phyloP scores from a whole-genome alignment of 2,888 invertebrate genomes.

The Stenoptilia bipunctidactyla region DNA sequence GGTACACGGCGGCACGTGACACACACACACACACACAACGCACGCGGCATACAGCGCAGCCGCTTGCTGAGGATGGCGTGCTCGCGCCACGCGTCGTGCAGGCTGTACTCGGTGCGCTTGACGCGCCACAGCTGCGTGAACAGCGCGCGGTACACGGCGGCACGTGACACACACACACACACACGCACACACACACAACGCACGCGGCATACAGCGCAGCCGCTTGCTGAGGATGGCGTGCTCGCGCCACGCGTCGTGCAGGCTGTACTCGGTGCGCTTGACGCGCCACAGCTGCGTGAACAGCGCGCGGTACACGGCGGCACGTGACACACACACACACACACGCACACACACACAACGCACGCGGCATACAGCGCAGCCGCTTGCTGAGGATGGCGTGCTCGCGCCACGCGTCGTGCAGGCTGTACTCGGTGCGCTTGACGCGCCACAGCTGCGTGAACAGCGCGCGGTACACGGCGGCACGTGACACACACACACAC shows the following conservation, averaged over 20 bases:
- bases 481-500: too few relatives aligned
- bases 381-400: slow-evolving; percentile 81
- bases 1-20: too few relatives aligned
- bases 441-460: slow-evolving; percentile 92
- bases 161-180: too few relatives aligned
- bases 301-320: slow-evolving; percentile 81
- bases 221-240: slow-evolving; percentile 81
- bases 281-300: slow-evolving; percentile 92
- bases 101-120: slow-evolving; percentile 88
- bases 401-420: too few relatives aligned
- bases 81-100: too few relatives aligned
- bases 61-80: slow-evolving; percentile 81
- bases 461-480: slow-evolving; percentile 81
- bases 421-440: slow-evolving; percentile 88
- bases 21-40: too few relatives aligned
- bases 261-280: slow-evolving; percentile 88
- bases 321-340: too few relatives aligned
- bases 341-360: too few relatives aligned
- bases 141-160: slow-evolving; percentile 81
- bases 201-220: slow-evolving; percentile 77
- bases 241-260: too few relatives aligned
- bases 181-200: too few relatives aligned
- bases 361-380: slow-evolving; percentile 77
- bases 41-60: slow-evolving; percentile 77
- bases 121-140: slow-evolving; percentile 92